phyloP scores from a whole-genome alignment of 30 jellyfish, hydroid and myxozoan species.

The Pseudorhiza aurosa region DNA sequence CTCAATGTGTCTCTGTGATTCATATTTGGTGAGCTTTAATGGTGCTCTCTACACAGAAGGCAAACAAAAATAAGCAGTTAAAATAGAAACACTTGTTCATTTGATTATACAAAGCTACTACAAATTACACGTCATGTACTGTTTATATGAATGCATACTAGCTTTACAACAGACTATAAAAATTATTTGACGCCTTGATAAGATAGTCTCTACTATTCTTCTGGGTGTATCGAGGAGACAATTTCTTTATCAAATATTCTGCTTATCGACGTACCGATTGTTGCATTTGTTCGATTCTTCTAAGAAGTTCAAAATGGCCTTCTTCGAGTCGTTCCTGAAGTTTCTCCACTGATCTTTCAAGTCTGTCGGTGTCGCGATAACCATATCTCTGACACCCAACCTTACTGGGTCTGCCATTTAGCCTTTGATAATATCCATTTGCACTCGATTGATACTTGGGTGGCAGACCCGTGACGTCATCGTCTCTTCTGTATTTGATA shows the following conservation, averaged over 20 bases:
- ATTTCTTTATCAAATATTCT: neutral
- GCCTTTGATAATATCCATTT: neutral
- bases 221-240: too few species aligned
- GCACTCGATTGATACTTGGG: neutral
- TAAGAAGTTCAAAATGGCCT: constrained; percentile 44
- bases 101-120: too few species aligned
- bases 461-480: constrained; percentile 19
- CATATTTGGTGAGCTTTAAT: neutral
- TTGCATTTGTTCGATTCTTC: constrained; percentile 30
- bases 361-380: constrained; percentile 31
- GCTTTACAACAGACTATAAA: too few species aligned
- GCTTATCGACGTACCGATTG: constrained; percentile 35
- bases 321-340: constrained; percentile 37
- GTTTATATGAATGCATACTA: too few species aligned
- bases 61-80: constrained; percentile 2
- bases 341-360: constrained; percentile 55
- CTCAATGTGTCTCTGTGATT: neutral
- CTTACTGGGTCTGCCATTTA: neutral
- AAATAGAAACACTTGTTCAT: neutral
- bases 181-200: too few species aligned
- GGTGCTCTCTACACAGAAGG: neutral
- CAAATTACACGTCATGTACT: too few species aligned
- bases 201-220: too few species aligned
- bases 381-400: too few species aligned
- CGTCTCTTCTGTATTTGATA: neutral